Percentiles rank a stretch among this genome's conserved stretches.
phyloP scores from a whole-genome alignment of 2,797 vertebrate genomes.

The Labroides dimidiatus region DNA sequence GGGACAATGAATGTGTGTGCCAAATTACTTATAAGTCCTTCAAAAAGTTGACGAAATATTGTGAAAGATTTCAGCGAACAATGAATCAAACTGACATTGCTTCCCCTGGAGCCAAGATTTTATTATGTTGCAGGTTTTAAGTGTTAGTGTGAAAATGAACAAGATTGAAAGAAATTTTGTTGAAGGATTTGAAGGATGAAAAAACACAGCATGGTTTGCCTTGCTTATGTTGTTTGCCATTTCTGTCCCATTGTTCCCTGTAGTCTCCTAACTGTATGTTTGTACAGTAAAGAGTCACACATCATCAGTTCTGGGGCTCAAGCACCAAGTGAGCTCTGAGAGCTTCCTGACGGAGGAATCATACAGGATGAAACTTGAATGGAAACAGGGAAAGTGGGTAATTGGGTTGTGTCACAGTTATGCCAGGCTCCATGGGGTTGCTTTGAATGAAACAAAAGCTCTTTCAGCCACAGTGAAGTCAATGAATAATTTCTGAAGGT shows the following conservation, averaged over 20 bases:
- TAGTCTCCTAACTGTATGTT: background rate
- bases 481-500: slow-evolving; percentile 49
- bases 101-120: too few relatives aligned
- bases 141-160: background rate
- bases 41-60: background rate
- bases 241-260: too few relatives aligned
- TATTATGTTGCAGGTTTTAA: background rate
- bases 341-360: slow-evolving; percentile 9
- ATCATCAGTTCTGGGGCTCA: slow-evolving; percentile 19
- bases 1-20: background rate
- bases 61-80: background rate
- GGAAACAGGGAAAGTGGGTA: slow-evolving; percentile 43
- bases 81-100: background rate
- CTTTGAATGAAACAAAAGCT: slow-evolving; percentile 34
- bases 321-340: slow-evolving; percentile 2
- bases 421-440: slow-evolving; percentile 16
- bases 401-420: slow-evolving; percentile 48
- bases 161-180: background rate
- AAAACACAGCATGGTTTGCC: background rate
- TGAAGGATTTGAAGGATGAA: background rate
- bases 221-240: background rate
- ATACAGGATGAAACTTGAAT: slow-evolving; percentile 24
- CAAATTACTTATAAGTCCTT: background rate
- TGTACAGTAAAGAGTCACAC: background rate
- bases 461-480: slow-evolving; percentile 19